phyloP scores from a whole-genome alignment of 2,888 invertebrate genomes.

The Mythimna ferrago region DNA sequence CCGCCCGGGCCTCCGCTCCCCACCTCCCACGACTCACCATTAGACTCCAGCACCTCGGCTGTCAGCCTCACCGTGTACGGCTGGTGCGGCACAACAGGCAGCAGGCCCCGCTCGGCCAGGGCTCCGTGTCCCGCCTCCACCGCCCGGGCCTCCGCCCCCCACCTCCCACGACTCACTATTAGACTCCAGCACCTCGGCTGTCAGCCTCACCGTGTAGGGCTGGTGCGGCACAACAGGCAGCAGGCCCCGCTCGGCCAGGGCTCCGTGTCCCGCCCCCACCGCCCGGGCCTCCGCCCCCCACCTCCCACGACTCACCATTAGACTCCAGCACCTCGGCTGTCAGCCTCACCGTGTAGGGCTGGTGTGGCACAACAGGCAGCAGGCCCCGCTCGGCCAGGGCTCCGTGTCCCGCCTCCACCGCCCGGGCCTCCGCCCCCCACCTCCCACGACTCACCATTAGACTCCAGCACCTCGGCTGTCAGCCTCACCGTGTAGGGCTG shows the following conservation, averaged over 20 bases:
- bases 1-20: conserved; percentile 91
- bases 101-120: conserved; percentile 80
- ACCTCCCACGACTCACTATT: conserved; percentile 92
- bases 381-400: conserved; percentile 98
- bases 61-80: conserved; percentile 97
- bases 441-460: conserved; percentile 95
- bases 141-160: conserved; percentile 91
- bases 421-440: conserved; percentile 93
- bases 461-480: conserved; percentile 97
- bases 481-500: conserved; percentile 97
- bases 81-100: conserved; percentile 95
- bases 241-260: conserved; percentile 97
- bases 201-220: conserved; percentile 97
- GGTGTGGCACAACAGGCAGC: conserved; percentile 95
- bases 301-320: conserved; percentile 95
- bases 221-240: conserved; percentile 95
- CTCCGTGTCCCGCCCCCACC: conserved; percentile 99
- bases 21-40: conserved; percentile 91
- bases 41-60: conserved; percentile 98
- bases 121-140: conserved; percentile 91
- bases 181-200: conserved; percentile 97
- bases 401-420: conserved; percentile 99
- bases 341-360: conserved; percentile 97
- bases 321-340: conserved; percentile 98
- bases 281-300: conserved; percentile 93